Evolutionary conservation across 2,888 invertebrate genomes (phyloP).

Genomic region (Aphidoletes aphidimyza): DNA sequence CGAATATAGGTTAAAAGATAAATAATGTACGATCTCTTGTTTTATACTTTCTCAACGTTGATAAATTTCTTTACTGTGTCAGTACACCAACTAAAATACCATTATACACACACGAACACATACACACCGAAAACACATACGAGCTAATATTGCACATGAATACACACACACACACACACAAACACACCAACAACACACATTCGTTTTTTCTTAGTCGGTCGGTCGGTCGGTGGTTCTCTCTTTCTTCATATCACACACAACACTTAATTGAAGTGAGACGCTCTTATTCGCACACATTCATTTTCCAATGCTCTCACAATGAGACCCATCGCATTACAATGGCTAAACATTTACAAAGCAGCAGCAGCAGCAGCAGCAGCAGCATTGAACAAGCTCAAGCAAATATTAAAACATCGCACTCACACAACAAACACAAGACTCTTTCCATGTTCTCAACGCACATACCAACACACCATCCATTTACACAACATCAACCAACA

Average conservation of each 20-base stretch:
- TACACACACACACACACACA: neutral
- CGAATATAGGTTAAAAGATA: constrained; percentile 48
- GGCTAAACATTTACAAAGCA: no score
- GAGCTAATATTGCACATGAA: neutral
- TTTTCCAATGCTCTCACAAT: no score
- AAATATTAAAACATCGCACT: no score
- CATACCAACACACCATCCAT: neutral
- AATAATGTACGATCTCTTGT: constrained; percentile 44
- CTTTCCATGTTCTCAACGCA: neutral
- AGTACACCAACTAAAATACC: neutral
- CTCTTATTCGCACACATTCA: neutral
- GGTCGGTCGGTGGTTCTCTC: neutral
- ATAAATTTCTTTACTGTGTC: constrained; percentile 50
- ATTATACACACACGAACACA: constrained; percentile 8
- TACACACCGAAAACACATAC: neutral
- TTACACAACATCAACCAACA: neutral
- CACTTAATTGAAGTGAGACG: neutral
- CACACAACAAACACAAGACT: no score
- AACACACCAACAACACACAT: neutral
- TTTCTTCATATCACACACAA: neutral
- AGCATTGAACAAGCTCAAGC: no score
- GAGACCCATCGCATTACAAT: no score
- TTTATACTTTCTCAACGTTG: constrained; percentile 49
- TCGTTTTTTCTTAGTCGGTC: constrained; percentile 4
- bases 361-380: no score